phyloP scores from a whole-genome alignment of 35 echinoderm and acorn worm genomes.

The Strongylocentrotus purpuratus region DNA sequence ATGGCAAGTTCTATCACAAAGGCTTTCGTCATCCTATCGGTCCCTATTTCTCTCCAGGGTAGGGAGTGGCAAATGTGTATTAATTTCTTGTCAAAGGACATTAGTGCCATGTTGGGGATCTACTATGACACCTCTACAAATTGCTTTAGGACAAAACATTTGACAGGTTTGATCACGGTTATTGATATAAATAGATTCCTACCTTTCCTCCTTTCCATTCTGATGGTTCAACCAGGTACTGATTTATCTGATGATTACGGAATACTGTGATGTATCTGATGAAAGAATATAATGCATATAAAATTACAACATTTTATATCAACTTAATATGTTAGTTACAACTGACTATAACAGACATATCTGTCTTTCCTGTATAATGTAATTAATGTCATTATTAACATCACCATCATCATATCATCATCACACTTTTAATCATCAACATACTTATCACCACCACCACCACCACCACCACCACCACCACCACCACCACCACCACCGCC shows the following conservation, averaged over 20 bases:
- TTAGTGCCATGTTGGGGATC: too few relatives aligned
- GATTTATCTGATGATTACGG: slow-evolving; percentile 75
- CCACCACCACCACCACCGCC: not conserved
- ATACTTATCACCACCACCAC: not conserved
- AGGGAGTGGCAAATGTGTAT: too few relatives aligned
- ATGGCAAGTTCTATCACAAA: too few relatives aligned
- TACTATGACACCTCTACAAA: too few relatives aligned
- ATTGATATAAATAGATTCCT: not conserved
- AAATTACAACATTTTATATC: not conserved
- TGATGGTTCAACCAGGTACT: slow-evolving; percentile 88
- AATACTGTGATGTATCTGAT: slow-evolving; percentile 89
- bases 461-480: not conserved
- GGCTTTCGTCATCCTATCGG: too few relatives aligned
- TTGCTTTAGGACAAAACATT: too few relatives aligned
- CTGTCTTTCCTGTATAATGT: too few relatives aligned
- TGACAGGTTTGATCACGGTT: too few relatives aligned
- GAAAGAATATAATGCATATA: slow-evolving; percentile 2
- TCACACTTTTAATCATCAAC: not conserved
- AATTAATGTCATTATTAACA: not conserved
- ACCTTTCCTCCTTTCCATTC: slow-evolving; percentile 97
- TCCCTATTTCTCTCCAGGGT: too few relatives aligned
- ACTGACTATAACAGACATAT: too few relatives aligned
- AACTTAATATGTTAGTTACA: too few relatives aligned
- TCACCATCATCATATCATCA: not conserved
- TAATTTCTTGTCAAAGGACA: too few relatives aligned